Conservation (phyloP, 1,140 invertebrate species). For the Eciton burchellii region DNA sequence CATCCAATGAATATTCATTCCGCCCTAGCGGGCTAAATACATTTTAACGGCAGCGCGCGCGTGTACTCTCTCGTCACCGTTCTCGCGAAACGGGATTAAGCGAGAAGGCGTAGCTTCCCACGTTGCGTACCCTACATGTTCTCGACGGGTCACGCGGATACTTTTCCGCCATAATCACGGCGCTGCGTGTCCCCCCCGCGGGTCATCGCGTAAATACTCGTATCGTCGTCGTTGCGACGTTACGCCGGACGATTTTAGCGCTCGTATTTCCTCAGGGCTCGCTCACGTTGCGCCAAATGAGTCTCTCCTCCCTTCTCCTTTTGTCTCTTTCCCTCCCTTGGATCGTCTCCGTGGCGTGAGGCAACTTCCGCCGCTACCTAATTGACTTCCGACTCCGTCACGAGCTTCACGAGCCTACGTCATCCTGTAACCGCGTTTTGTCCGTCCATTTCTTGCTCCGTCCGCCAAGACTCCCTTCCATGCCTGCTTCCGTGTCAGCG, state of each 20-base stretch:
- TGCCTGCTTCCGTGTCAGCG: neutral
- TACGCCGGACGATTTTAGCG: constrained; percentile 8
- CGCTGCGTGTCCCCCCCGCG: constrained; percentile 6
- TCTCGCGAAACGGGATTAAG: constrained; percentile 51
- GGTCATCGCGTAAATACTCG: constrained; percentile 33
- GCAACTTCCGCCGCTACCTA: constrained; percentile 67
- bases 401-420: constrained; percentile 39
- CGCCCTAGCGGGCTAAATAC: constrained; percentile 37
- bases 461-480: neutral
- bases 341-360: neutral
- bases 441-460: neutral
- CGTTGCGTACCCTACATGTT: constrained; percentile 19
- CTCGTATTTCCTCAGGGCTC: constrained; percentile 35
- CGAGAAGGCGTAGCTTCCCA: constrained; percentile 21
- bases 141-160: constrained; percentile 22
- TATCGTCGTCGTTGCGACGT: constrained; percentile 39
- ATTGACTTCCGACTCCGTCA: constrained; percentile 73
- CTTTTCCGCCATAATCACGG: constrained; percentile 1
- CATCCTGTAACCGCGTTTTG: constrained; percentile 25
- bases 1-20: constrained; percentile 45
- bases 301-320: neutral
- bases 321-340: neutral
- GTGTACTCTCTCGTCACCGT: neutral
- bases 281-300: constrained; percentile 45
- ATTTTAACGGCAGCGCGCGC: constrained; percentile 48